Conservation (phyloP, 2,888 invertebrate species). For the Andrena chrysosceles region DNA sequence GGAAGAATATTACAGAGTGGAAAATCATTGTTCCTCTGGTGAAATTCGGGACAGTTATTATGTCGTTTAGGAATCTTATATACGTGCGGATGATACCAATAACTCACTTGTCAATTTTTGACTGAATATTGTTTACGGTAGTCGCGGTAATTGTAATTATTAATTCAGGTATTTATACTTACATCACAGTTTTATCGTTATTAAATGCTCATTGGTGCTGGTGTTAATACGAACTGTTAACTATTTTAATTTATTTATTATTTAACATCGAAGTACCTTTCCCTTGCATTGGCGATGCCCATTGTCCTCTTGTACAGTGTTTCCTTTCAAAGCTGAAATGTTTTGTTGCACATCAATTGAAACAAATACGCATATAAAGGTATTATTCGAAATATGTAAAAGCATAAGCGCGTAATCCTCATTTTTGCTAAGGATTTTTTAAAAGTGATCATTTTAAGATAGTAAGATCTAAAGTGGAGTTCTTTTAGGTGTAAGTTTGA, state of each 20-base stretch:
- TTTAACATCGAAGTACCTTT: constrained; percentile 39
- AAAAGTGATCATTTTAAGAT: not conserved
- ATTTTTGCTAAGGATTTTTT: not conserved
- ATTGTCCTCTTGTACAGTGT: constrained; percentile 9
- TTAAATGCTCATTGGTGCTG: constrained; percentile 84
- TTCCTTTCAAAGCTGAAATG: not conserved
- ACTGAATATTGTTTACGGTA: constrained; percentile 72
- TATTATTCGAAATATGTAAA: not conserved
- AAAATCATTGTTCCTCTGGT: constrained; percentile 58
- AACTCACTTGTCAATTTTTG: constrained; percentile 61
- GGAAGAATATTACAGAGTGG: constrained; percentile 37
- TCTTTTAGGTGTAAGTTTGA: constrained; percentile 9
- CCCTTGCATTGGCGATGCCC: not conserved
- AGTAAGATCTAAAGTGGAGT: not conserved
- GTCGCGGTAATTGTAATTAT: constrained; percentile 73
- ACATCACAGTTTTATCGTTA: constrained; percentile 76
- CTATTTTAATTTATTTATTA: constrained; percentile 48
- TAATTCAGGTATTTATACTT: constrained; percentile 78
- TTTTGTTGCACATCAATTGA: not conserved
- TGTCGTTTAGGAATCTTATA: constrained; percentile 49
- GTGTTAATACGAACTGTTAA: constrained; percentile 71
- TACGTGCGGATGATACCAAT: constrained; percentile 55
- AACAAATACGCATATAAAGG: not conserved
- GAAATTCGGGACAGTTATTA: constrained; percentile 52
- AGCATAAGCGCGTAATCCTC: not conserved